phyloP scores from a whole-genome alignment of 2,888 invertebrate species.

The Hartigia nigra region DNA sequence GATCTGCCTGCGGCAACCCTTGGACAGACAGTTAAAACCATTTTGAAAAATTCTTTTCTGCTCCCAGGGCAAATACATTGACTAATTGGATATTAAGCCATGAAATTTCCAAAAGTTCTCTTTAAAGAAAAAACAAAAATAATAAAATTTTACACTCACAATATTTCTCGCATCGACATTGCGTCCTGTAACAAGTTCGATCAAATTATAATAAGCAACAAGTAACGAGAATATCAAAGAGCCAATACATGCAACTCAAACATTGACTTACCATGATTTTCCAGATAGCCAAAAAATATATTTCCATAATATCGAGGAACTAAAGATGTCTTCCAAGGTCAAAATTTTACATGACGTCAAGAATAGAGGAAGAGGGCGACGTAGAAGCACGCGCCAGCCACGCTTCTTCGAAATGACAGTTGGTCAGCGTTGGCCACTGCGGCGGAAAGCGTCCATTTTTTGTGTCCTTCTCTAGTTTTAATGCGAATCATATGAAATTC shows the following conservation, averaged over 20 bases:
- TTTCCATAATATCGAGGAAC: background rate
- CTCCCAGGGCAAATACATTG: background rate
- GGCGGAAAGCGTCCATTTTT: background rate
- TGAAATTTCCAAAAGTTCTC: background rate
- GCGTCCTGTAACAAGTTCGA: background rate
- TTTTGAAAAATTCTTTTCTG: background rate
- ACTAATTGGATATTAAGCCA: background rate
- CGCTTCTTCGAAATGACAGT: slow-evolving; percentile 12
- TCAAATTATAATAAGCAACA: background rate
- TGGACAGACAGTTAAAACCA: background rate
- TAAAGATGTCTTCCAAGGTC: background rate
- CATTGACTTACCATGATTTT: background rate
- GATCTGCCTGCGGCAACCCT: background rate
- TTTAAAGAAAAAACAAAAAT: no score
- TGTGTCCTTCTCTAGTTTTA: background rate
- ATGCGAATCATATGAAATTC: background rate
- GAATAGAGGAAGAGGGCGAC: slow-evolving; percentile 5
- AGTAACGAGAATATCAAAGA: background rate
- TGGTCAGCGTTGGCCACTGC: slow-evolving; percentile 12
- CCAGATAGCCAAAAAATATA: background rate
- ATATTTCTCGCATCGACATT: background rate
- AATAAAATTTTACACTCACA: background rate
- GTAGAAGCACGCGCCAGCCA: slow-evolving; percentile 8
- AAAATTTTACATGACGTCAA: slow-evolving; percentile 1
- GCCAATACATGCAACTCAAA: background rate